These are phyloP conservation scores for Lycopodina hypogea DNA, from an alignment of 37 sponge, comb jelly and placozoan genomes.

Conservation along the genomic window DNA sequence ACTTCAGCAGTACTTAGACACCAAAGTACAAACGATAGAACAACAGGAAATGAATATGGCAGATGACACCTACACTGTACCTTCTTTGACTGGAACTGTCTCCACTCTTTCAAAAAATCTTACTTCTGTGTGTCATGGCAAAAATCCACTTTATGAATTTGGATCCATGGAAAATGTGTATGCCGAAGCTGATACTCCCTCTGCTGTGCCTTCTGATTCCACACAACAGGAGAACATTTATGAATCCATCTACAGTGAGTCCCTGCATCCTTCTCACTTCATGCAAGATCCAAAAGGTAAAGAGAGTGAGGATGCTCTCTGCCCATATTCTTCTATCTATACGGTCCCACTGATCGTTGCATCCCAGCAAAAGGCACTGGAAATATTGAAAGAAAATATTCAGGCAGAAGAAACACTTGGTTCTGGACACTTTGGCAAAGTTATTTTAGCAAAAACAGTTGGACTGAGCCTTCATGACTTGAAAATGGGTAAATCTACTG, in stretches of 20 bases:
- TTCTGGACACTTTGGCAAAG: constrained; percentile 62
- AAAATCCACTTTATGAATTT: too few species aligned
- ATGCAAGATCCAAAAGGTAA: not conserved
- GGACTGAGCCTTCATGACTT: constrained; percentile 48
- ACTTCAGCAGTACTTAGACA: not conserved
- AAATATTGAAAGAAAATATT: constrained; percentile 28
- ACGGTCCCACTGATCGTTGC: constrained; percentile 1
- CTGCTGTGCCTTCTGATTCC: too few species aligned
- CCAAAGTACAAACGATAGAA: not conserved
- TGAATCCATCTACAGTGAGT: constrained; percentile 23
- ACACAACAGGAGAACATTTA: not conserved
- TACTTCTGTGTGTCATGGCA: too few species aligned
- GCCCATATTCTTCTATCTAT: constrained; percentile 26
- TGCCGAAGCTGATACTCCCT: not conserved
- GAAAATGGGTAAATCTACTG: constrained; percentile 12
- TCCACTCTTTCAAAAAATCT: not conserved
- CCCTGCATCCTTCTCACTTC: constrained; percentile 28
- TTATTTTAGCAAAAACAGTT: constrained; percentile 46
- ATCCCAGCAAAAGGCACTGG: not conserved
- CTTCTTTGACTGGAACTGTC: not conserved
- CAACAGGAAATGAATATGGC: not conserved
- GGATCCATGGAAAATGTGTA: not conserved
- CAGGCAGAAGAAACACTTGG: constrained; percentile 38
- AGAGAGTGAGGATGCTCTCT: not conserved
- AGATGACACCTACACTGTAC: not conserved